Base-by-base conservation (phyloP, 1,140 invertebrate genomes). In the Trypoxylus dichotomus region DNA sequence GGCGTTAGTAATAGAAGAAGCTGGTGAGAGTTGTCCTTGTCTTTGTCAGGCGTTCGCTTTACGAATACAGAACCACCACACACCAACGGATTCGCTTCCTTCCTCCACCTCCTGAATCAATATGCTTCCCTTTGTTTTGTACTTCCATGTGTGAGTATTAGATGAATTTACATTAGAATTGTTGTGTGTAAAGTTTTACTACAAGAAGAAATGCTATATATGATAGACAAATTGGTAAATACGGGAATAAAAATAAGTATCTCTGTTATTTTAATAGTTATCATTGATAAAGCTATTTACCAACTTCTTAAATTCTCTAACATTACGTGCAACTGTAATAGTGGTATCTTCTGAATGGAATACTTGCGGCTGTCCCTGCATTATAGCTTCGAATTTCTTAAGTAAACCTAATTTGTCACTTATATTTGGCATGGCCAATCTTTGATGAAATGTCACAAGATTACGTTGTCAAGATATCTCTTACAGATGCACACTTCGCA, bases 51-150 rank as follows among this genome's bases (percentile, higher is more conserved):
- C 47, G n/a, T 54, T 54, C 47, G 19, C 47, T 54, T 54, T 19
- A 19, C 47, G 47, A 54, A 54, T 54, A 54, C 15, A 54, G 47
- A 54, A 54, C 47, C 47, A 54, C 47, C 19, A 15, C 47, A 54
- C 47, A 54, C 47, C n/a, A 54, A 19, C 47, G 47, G 19, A 15
- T 19, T 19, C 47, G 47, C 47, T 19, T 54, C 19, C 19, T 15
- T 54, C 47, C 47, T 54, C 47, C n/a, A n/a, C n/a, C 47, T 54
- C 19, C 47, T 54, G 19, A 54, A 54, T 54, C 47, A 54, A 54
- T 54, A 54, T 54, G 47, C 47, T 54, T 54, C 47, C 47, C 47
- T 54, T 54, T 54, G 47, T 54, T 54, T 54, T 54, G 47, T 54
- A 54, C 19, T 54, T 54, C 47, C 47, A 19, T 19, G 47, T 54